Evolutionary conservation across 2,797 vertebrate genomes (phyloP), one percentile per base, ranked within the genome.

Genomic region (Hoplostethus mediterraneus): DNA sequence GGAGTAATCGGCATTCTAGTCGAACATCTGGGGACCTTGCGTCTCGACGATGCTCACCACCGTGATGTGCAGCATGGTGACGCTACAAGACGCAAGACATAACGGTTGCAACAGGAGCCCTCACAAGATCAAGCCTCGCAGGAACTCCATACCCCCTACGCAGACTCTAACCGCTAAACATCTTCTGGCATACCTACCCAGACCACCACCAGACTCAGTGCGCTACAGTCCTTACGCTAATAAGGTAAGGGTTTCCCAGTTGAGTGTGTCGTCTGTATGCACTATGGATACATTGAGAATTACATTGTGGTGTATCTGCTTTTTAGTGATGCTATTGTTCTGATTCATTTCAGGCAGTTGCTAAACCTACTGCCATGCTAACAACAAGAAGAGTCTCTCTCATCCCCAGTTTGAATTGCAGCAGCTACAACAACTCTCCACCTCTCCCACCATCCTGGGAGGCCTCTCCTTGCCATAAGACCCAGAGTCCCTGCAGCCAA

Each of bases 171-270:
- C 86, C 0, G 93, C 94, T 13, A 94, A 94, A 87, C 93, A 94
- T 57, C 89, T 94, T 84, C 85, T 94, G 83, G 92, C 94, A 0
- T 93, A 93, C 78, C 87, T 95, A 57, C 94, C 93, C 0, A 88
- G 93, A 75, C 90, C 93, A 0, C 85, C 86, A 30, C 65, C 86
- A 0, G 88, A 92, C 49, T 77, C 80, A 2, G 49, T 80, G 62
- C 75, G 16, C 11, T 91, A 89, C 9, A 78, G 84, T 76, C 87
- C 92, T 21, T 91, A 93, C 79, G 80, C 89, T 4, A 82, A 84
- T 71, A 90, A 94, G 94, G 94, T 94, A 67, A 31, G 12, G 21
- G 12, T 58, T 0, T 56, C 10, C 14, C 13, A 45, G 13, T 4
- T 14, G 44, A 45, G 44, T 45, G 13, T 45, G 3, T 42, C 8